Evolutionary conservation across 2,888 invertebrate species (phyloP), one percentile per base, ranked within the genome.

Genomic region (Automeris io): DNA sequence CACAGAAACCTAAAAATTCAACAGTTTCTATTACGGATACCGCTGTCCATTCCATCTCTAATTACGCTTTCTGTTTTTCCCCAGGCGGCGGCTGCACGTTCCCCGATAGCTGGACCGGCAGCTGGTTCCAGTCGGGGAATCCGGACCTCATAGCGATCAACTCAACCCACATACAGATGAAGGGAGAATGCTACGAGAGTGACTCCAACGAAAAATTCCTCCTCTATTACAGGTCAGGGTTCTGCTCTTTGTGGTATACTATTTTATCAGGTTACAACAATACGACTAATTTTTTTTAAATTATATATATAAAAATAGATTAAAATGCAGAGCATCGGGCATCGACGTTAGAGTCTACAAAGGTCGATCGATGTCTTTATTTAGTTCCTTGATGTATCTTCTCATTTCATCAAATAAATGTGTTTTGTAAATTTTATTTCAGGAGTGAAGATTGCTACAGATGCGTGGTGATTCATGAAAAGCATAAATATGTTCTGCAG

Each of bases 381-480:
- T n/a, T n/a, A n/a, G n/a, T n/a, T n/a, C n/a, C n/a, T n/a, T n/a
- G n/a, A n/a, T n/a, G n/a, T n/a, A n/a, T n/a, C n/a, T n/a, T n/a
- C n/a, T n/a, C n/a, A n/a, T n/a, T n/a, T n/a, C n/a, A n/a, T n/a
- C n/a, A n/a, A n/a, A n/a, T n/a, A n/a, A n/a, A n/a, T n/a, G n/a
- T n/a, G n/a, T n/a, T n/a, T n/a, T n/a, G n/a, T n/a, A n/a, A n/a
- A n/a, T 47, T 40, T 52, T 12, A 11, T 33, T 90, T 23, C 90
- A 93, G 93, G 63, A 70, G 78, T 37, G 88, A 89, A 18, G 89
- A 89, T 53, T 94, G 94, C 73, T 92, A 90, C 67, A 88, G 91
- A 49, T 94, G 94, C 66, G 87, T 94, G 68, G 93, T 92, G 34
- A 92, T 94, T 59, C 92, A 93, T 57, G 90, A 91, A 59, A 92